phyloP scores from a whole-genome alignment of 2,113 vertebrate species.

The Ctenodactylus gundi region DNA sequence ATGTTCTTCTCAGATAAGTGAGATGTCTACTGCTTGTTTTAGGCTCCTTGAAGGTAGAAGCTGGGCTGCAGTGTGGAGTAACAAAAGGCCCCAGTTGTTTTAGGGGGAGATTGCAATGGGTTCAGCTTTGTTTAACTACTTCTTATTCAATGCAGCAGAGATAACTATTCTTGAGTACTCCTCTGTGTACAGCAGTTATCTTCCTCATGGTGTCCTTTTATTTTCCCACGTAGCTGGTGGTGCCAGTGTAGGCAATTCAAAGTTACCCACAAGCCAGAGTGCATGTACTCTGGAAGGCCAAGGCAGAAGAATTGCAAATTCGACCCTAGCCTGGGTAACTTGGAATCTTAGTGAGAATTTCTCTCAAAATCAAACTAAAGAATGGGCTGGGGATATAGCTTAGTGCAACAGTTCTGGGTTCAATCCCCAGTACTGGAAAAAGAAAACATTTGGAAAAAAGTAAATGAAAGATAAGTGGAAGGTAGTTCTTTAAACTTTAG shows the following conservation, averaged over 20 bases:
- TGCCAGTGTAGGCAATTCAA: neutral
- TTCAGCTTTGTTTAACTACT: neutral
- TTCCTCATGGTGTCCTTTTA: neutral
- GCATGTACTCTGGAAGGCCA: no score
- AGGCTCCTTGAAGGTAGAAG: neutral
- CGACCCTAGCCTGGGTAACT: no score
- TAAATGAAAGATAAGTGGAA: neutral
- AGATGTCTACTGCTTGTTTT: neutral
- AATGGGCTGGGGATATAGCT: no score
- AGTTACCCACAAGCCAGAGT: no score
- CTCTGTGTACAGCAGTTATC: neutral
- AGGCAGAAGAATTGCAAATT: no score
- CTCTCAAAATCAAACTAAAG: no score
- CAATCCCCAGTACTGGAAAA: no score
- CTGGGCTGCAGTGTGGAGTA: no score
- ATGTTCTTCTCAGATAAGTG: neutral
- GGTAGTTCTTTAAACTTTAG: neutral
- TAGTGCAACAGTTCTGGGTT: no score
- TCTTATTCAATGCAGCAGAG: neutral
- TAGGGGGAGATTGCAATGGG: neutral
- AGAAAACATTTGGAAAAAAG: constrained; percentile 21
- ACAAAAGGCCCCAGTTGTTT: neutral
- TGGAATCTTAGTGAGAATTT: no score
- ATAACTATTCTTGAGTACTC: neutral
- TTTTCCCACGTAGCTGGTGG: neutral